Evolutionary conservation across 2,113 vertebrate species (phyloP).

Genomic region (Loxodonta africana): DNA sequence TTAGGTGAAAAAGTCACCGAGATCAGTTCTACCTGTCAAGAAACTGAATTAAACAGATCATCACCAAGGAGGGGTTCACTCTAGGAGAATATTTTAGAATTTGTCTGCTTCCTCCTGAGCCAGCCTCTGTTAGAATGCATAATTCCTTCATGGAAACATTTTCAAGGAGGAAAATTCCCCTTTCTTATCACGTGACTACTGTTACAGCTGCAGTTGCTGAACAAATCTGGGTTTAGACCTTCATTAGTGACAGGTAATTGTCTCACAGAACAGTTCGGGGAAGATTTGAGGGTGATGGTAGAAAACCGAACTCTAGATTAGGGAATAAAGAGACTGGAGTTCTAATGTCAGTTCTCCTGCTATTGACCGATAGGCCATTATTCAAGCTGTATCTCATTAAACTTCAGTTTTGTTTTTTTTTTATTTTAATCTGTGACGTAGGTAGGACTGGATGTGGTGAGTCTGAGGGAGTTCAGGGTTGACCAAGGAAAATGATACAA

Average conservation of each 20-base stretch:
- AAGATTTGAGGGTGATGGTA: not conserved
- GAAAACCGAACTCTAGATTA: not conserved
- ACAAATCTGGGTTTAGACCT: not conserved
- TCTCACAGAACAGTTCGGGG: not conserved
- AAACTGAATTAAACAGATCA: conserved; percentile 2
- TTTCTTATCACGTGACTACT: not conserved
- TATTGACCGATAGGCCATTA: not conserved
- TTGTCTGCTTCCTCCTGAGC: not conserved
- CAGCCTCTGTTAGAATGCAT: not conserved
- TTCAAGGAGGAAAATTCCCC: not conserved
- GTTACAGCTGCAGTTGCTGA: not conserved
- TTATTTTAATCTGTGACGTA: not conserved
- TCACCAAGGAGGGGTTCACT: not conserved
- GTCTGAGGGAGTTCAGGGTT: not conserved
- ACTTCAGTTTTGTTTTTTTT: not conserved
- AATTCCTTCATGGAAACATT: not conserved
- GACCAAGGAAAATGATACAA: not conserved
- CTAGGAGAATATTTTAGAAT: not conserved
- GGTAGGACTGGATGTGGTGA: not conserved
- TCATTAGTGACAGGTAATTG: not conserved
- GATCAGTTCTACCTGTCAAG: not conserved
- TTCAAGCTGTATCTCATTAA: not conserved
- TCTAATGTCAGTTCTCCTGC: not conserved
- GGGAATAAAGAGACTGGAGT: not conserved
- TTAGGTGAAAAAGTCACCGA: not conserved